Percentiles rank a stretch among this genome's conserved stretches.
Evolutionary conservation across 2,888 invertebrate genomes (phyloP).

Genomic region (Strigamia maritima): DNA sequence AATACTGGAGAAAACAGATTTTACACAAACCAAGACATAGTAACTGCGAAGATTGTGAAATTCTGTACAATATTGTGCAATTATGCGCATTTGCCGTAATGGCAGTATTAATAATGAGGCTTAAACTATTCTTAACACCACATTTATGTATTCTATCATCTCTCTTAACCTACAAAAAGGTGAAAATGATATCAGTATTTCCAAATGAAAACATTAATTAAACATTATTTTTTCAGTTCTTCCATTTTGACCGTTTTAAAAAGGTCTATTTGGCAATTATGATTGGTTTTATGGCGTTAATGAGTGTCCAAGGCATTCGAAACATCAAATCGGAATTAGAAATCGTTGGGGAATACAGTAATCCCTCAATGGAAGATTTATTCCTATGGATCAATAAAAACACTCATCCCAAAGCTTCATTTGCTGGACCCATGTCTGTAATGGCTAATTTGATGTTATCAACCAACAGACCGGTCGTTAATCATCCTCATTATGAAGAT

Average conservation of each 20-base stretch:
- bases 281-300: conserved; percentile 57
- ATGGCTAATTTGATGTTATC: conserved; percentile 76
- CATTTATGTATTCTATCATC: conserved; percentile 72
- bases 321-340: conserved; percentile 58
- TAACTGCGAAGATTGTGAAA: conserved; percentile 55
- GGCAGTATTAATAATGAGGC: conserved; percentile 73
- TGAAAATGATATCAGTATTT: too few species aligned
- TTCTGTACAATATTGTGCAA: conserved; percentile 70
- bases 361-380: conserved; percentile 69
- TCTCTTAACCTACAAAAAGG: conserved; percentile 62
- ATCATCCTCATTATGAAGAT: conserved; percentile 86
- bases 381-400: conserved; percentile 70
- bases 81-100: conserved; percentile 67
- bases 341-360: conserved; percentile 65
- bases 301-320: conserved; percentile 58
- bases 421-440: conserved; percentile 82
- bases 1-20: not conserved
- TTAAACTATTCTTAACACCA: conserved; percentile 73
- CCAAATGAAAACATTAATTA: too few species aligned
- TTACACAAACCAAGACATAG: not conserved
- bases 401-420: conserved; percentile 65
- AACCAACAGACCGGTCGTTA: conserved; percentile 72
- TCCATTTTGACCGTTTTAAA: conserved; percentile 52
- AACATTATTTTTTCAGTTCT: conserved; percentile 48
- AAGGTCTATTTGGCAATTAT: conserved; percentile 54